Evolutionary conservation across 2,888 invertebrate genomes (phyloP).

Genomic region (Himalopsyche kuldschensis): DNA sequence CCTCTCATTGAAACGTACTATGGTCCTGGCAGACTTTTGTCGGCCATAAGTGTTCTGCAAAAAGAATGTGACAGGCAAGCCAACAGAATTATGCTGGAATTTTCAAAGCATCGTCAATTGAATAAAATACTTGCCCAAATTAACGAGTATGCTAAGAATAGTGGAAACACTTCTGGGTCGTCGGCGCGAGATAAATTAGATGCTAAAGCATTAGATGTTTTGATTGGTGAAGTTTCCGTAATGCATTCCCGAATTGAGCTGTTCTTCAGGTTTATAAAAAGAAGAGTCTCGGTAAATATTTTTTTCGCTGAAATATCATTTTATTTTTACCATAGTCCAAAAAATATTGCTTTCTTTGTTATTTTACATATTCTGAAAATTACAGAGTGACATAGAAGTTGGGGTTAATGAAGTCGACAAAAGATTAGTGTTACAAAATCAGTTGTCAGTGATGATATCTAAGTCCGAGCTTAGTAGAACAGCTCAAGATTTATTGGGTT

Average conservation of each 20-base stretch:
- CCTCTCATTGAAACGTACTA: conserved; percentile 89
- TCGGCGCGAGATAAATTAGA: conserved; percentile 63
- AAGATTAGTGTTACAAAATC: conserved; percentile 52
- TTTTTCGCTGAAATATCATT: conserved; percentile 14
- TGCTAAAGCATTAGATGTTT: conserved; percentile 82
- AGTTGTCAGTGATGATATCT: conserved; percentile 68
- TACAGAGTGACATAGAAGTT: conserved; percentile 66
- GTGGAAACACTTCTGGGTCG: conserved; percentile 47
- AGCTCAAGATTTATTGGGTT: conserved; percentile 82
- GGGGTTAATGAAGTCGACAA: conserved; percentile 57
- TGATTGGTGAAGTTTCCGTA: conserved; percentile 87
- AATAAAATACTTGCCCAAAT: conserved; percentile 65
- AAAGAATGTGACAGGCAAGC: conserved; percentile 74
- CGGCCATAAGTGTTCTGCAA: conserved; percentile 73
- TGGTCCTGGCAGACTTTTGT: conserved; percentile 74
- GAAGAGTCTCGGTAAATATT: conserved; percentile 67
- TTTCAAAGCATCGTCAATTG: conserved; percentile 69
- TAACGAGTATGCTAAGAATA: conserved; percentile 59
- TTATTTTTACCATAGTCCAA: neutral
- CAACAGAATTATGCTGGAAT: conserved; percentile 68
- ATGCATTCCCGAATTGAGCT: conserved; percentile 89
- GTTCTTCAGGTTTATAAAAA: conserved; percentile 83
- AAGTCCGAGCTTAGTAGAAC: conserved; percentile 74
- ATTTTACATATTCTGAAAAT: conserved; percentile 18
- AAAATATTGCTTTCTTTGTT: too few species aligned